Base-by-base conservation (phyloP, 2,888 invertebrate genomes). In the Drosophila ustulata region DNA sequence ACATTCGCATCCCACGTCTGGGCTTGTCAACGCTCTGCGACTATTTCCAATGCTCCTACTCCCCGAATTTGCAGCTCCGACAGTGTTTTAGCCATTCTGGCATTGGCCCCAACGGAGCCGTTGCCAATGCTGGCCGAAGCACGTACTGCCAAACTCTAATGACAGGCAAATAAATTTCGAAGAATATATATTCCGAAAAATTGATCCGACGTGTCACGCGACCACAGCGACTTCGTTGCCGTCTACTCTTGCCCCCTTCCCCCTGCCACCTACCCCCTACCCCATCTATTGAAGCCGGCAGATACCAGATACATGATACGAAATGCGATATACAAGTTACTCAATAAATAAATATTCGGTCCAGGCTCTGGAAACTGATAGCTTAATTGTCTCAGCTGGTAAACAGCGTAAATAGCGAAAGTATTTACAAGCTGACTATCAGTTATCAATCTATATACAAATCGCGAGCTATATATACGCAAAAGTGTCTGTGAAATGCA, bases 201-300 rank as follows among this genome's bases (percentile, higher is more conserved):
- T 90, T 91, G 90, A 90, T 82, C 89, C 90, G 90, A 91, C 90
- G 83, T 90, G 90, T 90, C 90, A 90, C 90, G 90, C 90, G 59
- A 59, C 53, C 34, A 9, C 55, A 37, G 53, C 45, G 32, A 43
- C 32, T 8, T 25, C 41, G n/a, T 32, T 45, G 28, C 7, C 32
- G 32, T 52, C 7, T 28, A 30, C 46, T 28, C 46, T 37, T 68
- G 39, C 23, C 30, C 18, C 49, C 61, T 62, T 32, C 62, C 62
- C 47, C 45, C 18, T 68, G 39, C 23, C 25, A n/a, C 49, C 61
- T 62, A 32, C 62, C 25, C 18, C 49, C 61, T 62, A 32, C 62
- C 62, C 47, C 39, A 50, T 37, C 9, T 46, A 9, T 46, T 13
- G 32, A n/a, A n/a, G 30, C 30, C 30, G 7, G 1, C 30, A 30